Evolutionary conservation across 2,888 invertebrate species (phyloP).

Genomic region (Drosophila dives): DNA sequence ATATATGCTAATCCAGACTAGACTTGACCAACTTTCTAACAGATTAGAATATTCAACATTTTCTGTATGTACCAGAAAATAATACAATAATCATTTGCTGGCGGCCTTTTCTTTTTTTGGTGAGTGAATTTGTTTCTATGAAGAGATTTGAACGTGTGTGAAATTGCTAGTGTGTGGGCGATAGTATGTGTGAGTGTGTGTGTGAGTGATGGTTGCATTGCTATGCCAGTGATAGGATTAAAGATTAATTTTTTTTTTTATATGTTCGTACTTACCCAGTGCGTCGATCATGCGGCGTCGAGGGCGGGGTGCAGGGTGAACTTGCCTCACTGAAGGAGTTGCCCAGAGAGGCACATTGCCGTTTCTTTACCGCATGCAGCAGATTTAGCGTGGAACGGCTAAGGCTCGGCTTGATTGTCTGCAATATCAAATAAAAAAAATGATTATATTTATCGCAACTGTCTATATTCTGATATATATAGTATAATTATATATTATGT

Average conservation of each 20-base stretch:
- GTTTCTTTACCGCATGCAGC: conserved; percentile 84
- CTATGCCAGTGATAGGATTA: conserved; percentile 28
- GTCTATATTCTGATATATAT: background rate
- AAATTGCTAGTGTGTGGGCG: conserved; percentile 32
- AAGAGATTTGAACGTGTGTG: conserved; percentile 23
- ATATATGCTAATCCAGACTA: background rate
- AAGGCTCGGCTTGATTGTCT: conserved; percentile 85
- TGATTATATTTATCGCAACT: too few relatives aligned
- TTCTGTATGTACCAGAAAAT: conserved; percentile 7
- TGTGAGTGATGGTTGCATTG: conserved; percentile 37
- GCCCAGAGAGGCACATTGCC: conserved; percentile 84
- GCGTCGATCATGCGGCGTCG: conserved; percentile 84
- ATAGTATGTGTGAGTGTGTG: conserved; percentile 14
- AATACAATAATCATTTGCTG: conserved; percentile 33
- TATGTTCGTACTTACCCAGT: conserved; percentile 81
- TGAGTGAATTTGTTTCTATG: conserved; percentile 25
- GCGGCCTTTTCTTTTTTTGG: conserved; percentile 7
- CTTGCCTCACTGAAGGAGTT: conserved; percentile 84
- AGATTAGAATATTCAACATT: background rate
- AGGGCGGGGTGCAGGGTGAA: conserved; percentile 85
- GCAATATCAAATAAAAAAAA: background rate
- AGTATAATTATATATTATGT: background rate
- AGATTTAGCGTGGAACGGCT: conserved; percentile 84
- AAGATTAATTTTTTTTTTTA: background rate
- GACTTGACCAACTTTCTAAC: background rate